A percentile compares a stretch with the other conserved stretches of the same genome.
Conservation (phyloP, 1,140 invertebrate species). For the Scaptomyza pallida region DNA sequence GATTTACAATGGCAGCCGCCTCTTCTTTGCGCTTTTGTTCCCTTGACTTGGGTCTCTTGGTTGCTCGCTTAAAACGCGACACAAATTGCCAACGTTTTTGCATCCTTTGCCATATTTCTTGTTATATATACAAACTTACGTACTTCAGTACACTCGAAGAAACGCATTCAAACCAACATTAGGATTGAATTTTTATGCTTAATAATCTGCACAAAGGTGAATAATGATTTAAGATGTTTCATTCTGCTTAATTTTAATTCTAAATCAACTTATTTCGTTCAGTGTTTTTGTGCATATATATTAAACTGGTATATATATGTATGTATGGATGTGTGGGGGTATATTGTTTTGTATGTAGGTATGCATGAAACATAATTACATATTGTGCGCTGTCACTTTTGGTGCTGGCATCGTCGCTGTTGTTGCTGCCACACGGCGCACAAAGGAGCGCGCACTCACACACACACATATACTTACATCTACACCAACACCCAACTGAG, state of each 20-base stretch:
- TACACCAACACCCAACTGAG: not conserved
- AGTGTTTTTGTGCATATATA: not conserved
- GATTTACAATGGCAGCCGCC: conserved; percentile 34
- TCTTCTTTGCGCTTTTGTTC: conserved; percentile 10
- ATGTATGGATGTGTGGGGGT: conserved; percentile 16
- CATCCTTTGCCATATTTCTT: conserved; percentile 80
- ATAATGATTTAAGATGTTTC: not conserved
- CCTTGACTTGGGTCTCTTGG: conserved; percentile 28
- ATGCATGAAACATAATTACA: conserved; percentile 74
- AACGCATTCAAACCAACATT: no score
- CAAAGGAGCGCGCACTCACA: conserved; percentile 10
- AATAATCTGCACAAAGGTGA: no score
- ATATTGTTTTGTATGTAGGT: conserved; percentile 45
- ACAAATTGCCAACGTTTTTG: conserved; percentile 82
- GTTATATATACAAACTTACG: conserved; percentile 1
- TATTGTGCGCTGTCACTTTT: conserved; percentile 81
- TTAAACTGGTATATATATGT: not conserved
- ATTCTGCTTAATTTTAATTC: no score
- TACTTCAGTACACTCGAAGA: not conserved
- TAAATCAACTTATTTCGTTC: not conserved
- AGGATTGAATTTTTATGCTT: no score
- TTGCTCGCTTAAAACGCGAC: conserved; percentile 55
- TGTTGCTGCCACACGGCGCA: conserved; percentile 33
- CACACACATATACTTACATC: not conserved
- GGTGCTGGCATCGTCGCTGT: conserved; percentile 53